Percentiles rank a stretch among this genome's conserved stretches.
phyloP scores from a whole-genome alignment of 2,113 vertebrate species.

The Peromyscus californicus region DNA sequence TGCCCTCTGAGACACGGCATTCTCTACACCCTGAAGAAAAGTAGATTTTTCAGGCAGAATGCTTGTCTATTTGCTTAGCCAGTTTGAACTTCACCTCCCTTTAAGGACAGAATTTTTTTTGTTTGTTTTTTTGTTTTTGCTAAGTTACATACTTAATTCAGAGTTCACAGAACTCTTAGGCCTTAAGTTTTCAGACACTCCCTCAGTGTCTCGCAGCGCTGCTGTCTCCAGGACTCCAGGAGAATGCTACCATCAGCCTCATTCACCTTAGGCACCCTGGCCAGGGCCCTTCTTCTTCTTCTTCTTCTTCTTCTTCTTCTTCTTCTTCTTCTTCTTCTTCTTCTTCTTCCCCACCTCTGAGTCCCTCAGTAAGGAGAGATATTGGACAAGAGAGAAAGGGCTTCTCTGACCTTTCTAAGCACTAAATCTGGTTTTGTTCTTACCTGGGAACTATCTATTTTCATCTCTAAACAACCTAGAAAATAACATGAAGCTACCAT shows the following conservation, averaged over 20 bases:
- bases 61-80: neutral
- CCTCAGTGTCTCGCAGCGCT: neutral
- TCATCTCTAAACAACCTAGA: neutral
- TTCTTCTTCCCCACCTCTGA: fast-evolving
- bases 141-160: neutral
- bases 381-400: neutral
- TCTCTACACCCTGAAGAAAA: neutral
- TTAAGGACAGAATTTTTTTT: neutral
- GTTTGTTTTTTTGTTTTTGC: neutral
- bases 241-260: neutral
- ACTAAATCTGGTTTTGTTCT: neutral
- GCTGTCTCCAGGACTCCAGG: neutral
- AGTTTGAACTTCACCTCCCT: neutral
- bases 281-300: too few species aligned
- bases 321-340: too few species aligned
- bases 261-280: neutral
- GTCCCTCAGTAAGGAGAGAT: neutral
- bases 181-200: neutral
- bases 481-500: neutral
- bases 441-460: conserved; percentile 10
- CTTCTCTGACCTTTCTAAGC: neutral
- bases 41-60: neutral
- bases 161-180: neutral
- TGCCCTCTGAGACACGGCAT: neutral
- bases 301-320: too few species aligned